A percentile compares a stretch with the other conserved stretches of the same genome.
These are phyloP conservation scores for Cremastinae sp. DNA, from an alignment of 2,888 invertebrate genomes.

Conservation along the genomic window DNA sequence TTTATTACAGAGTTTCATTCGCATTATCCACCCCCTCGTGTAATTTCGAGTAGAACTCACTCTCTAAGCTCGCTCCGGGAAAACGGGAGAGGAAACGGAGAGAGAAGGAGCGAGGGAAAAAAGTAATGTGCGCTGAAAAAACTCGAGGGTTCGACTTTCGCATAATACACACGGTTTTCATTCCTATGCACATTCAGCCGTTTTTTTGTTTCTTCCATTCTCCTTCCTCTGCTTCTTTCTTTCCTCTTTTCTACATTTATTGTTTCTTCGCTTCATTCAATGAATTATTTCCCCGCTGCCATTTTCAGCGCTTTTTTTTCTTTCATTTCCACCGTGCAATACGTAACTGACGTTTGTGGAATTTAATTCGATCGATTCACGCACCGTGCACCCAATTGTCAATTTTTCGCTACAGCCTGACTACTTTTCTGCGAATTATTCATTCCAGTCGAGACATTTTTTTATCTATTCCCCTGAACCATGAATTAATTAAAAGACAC, in stretches of 20 bases:
- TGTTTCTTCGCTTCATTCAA: constrained; percentile 12
- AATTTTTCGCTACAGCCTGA: too few relatives aligned
- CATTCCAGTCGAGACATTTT: too few relatives aligned
- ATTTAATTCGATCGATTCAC: too few relatives aligned
- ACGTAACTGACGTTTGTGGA: background rate
- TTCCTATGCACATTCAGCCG: constrained; percentile 3
- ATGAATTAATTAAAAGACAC: too few relatives aligned
- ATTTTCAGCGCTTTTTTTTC: constrained; percentile 16
- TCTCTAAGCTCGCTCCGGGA: constrained; percentile 7
- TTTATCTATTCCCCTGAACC: too few relatives aligned
- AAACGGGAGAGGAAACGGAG: background rate
- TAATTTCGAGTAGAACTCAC: constrained; percentile 46
- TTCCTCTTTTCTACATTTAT: constrained; percentile 11
- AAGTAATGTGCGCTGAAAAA: constrained; percentile 42
- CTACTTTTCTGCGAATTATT: too few relatives aligned
- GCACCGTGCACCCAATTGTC: too few relatives aligned
- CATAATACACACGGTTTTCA: constrained; percentile 20
- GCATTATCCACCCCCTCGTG: constrained; percentile 22
- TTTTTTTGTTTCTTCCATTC: background rate
- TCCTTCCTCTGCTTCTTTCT: background rate
- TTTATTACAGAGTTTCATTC: constrained; percentile 44
- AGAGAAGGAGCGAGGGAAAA: background rate
- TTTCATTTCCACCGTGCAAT: background rate
- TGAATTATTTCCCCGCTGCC: constrained; percentile 24
- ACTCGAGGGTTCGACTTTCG: constrained; percentile 48